Evolutionary conservation across 2,113 vertebrate species (phyloP).

Genomic region (Bubo scandiacus): DNA sequence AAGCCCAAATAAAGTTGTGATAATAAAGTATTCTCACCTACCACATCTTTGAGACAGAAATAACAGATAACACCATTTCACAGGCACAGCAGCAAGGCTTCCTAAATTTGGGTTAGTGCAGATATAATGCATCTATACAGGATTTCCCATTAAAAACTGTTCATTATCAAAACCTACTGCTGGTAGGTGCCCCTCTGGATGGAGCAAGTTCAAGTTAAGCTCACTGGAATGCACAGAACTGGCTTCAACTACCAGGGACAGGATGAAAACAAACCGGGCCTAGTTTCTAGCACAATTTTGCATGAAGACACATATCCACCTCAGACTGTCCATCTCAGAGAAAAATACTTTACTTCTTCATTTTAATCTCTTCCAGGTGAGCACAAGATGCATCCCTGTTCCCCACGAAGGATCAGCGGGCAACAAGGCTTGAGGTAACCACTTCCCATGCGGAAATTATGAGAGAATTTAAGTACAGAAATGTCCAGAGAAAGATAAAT

Average conservation of each 20-base stretch:
- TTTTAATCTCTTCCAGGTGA: background rate
- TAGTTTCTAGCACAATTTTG: background rate
- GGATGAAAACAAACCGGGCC: rapidly evolving
- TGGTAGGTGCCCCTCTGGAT: background rate
- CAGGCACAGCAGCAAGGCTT: background rate
- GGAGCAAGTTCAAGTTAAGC: background rate
- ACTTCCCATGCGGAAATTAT: background rate
- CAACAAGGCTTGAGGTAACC: background rate
- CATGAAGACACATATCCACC: background rate
- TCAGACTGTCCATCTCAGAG: background rate
- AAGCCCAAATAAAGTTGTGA: background rate
- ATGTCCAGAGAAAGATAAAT: background rate
- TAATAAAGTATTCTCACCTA: background rate
- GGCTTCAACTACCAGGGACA: background rate
- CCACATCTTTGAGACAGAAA: background rate
- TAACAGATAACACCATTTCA: background rate
- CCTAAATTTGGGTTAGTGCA: background rate
- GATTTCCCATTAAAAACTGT: background rate
- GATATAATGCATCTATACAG: background rate
- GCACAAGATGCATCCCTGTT: background rate
- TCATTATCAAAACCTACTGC: background rate
- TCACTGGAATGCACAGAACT: background rate
- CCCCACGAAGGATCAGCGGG: background rate
- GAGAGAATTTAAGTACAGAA: background rate
- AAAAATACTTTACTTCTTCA: rapidly evolving